phyloP scores from a whole-genome alignment of 2,797 vertebrate genomes.

The Schizothorax lantsangensis region DNA sequence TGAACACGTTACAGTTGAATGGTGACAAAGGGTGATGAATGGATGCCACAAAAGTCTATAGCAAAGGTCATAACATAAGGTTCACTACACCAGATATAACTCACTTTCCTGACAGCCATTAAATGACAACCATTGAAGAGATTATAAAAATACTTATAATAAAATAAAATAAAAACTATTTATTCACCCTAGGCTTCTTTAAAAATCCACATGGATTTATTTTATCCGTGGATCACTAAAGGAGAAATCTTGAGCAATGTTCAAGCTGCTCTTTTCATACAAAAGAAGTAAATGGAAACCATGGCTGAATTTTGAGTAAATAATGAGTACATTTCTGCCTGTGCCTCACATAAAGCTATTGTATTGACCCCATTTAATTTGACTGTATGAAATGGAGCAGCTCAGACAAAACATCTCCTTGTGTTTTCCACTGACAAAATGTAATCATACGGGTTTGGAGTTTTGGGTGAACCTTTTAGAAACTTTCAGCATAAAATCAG shows the following conservation, averaged over 20 bases:
- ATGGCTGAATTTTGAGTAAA: not conserved
- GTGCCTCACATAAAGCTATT: not conserved
- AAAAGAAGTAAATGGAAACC: not conserved
- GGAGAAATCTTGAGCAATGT: constrained; percentile 16
- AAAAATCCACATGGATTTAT: not conserved
- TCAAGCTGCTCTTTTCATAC: constrained; percentile 10
- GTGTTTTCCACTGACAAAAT: constrained; percentile 3
- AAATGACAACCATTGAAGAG: not conserved
- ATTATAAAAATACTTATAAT: not conserved
- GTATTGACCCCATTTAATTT: not conserved
- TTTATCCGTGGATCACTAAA: constrained; percentile 9
- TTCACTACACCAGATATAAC: constrained; percentile 27
- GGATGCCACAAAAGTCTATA: constrained; percentile 6
- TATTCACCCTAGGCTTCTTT: not conserved
- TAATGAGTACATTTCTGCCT: not conserved
- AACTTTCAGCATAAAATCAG: not conserved
- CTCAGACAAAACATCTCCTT: not conserved
- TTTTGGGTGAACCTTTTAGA: not conserved
- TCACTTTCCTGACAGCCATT: constrained; percentile 14
- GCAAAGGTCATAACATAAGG: not conserved
- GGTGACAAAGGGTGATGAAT: constrained; percentile 25
- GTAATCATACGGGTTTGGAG: not conserved
- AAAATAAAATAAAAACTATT: not conserved
- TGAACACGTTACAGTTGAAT: constrained; percentile 33
- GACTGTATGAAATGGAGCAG: not conserved